Conservation (phyloP, 2,888 invertebrate species). For the Tetramorium bicarinatum region DNA sequence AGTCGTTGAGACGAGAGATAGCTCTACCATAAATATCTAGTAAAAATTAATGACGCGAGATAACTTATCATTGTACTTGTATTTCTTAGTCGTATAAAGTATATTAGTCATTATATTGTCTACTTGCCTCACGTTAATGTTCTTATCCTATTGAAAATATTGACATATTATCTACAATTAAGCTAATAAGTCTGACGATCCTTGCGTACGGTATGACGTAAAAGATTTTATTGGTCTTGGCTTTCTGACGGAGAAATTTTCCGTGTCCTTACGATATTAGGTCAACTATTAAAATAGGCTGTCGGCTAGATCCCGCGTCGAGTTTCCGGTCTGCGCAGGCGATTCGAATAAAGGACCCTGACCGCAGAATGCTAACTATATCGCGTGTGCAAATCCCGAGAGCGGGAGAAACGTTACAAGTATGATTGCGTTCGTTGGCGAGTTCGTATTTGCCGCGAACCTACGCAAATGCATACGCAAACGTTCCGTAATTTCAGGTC, state of each 20-base stretch:
- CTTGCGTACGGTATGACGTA: background rate
- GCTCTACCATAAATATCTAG: constrained; percentile 4
- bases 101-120: background rate
- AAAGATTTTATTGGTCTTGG: background rate
- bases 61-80: constrained; percentile 33
- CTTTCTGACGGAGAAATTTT: background rate
- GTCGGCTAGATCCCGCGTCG: constrained; percentile 6
- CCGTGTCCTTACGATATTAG: constrained; percentile 23
- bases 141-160: constrained; percentile 1
- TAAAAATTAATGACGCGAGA: constrained; percentile 35
- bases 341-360: constrained; percentile 75
- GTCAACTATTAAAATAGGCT: constrained; percentile 38
- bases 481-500: constrained; percentile 80
- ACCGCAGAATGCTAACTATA: constrained; percentile 78
- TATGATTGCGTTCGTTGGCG: constrained; percentile 71
- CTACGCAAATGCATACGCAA: constrained; percentile 74
- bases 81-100: background rate
- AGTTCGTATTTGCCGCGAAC: constrained; percentile 76
- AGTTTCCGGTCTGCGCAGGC: constrained; percentile 57
- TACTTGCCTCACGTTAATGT: background rate
- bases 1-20: background rate
- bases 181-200: background rate
- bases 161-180: background rate
- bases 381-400: constrained; percentile 78
- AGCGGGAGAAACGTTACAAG: constrained; percentile 64